A percentile compares a stretch with the other conserved stretches of the same genome.
Evolutionary conservation across 1,140 invertebrate genomes (phyloP).

Genomic region (Mesaphorura yosii): DNA sequence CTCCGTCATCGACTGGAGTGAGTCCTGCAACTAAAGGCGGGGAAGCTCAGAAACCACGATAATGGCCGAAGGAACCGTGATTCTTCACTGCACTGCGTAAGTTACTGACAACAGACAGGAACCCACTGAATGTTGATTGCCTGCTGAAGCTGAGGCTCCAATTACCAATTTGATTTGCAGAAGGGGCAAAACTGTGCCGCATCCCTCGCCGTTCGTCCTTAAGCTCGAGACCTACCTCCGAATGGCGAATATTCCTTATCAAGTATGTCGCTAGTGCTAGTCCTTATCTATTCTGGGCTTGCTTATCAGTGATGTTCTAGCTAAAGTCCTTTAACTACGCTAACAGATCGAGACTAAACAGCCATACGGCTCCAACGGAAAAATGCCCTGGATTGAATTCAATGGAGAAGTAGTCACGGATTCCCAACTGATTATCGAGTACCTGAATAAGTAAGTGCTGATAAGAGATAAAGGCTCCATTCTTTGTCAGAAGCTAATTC

Average conservation of each 20-base stretch:
- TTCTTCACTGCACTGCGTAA: background rate
- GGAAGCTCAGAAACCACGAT: too few relatives aligned
- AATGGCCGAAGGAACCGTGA: background rate
- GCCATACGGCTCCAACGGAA: constrained; percentile 24
- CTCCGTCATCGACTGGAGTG: too few relatives aligned
- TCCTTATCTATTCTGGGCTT: constrained; percentile 20
- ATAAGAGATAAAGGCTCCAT: background rate
- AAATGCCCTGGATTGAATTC: constrained; percentile 38
- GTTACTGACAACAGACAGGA: too few relatives aligned
- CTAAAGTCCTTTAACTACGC: background rate
- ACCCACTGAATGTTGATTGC: too few relatives aligned
- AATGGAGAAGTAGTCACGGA: constrained; percentile 37
- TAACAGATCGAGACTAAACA: constrained; percentile 24
- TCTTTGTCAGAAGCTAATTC: background rate
- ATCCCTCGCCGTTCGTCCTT: constrained; percentile 33
- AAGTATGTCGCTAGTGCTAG: constrained; percentile 15
- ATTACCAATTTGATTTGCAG: too few relatives aligned
- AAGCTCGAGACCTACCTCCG: constrained; percentile 34
- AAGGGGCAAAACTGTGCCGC: constrained; percentile 17
- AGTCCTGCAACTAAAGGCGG: too few relatives aligned
- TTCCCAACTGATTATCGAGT: constrained; percentile 32
- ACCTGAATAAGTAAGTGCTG: constrained; percentile 14
- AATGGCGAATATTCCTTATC: constrained; percentile 33
- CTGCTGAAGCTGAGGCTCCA: too few relatives aligned
- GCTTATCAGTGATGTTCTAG: constrained; percentile 19